phyloP scores from a whole-genome alignment of 2,113 vertebrate species.

The Sinocyclocheilus rhinocerous region DNA sequence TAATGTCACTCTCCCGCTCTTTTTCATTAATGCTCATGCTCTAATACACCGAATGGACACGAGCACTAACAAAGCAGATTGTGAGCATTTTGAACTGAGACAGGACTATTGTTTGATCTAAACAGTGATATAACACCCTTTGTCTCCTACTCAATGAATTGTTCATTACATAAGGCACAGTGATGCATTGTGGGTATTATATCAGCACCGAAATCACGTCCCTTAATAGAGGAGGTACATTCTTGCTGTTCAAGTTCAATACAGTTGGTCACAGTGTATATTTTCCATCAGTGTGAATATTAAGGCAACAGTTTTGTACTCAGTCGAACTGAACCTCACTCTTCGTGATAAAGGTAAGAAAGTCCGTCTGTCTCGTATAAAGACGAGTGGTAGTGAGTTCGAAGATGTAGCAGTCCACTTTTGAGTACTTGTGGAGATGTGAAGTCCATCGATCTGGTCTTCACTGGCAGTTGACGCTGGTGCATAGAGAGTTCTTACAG shows the following conservation, averaged over 20 bases:
- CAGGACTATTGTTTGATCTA: constrained; percentile 18
- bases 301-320: constrained; percentile 26
- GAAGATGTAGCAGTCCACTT: constrained; percentile 24
- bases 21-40: constrained; percentile 18
- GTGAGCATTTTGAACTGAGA: constrained; percentile 12
- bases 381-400: constrained; percentile 39
- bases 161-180: constrained; percentile 55
- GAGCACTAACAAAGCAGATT: constrained; percentile 21
- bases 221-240: constrained; percentile 40
- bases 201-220: constrained; percentile 31
- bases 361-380: not conserved
- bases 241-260: constrained; percentile 31
- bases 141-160: constrained; percentile 30
- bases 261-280: constrained; percentile 3
- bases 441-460: constrained; percentile 19
- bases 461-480: constrained; percentile 46
- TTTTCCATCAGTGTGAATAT: constrained; percentile 43
- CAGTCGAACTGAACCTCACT: constrained; percentile 2
- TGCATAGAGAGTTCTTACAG: constrained; percentile 34
- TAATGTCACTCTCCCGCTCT: constrained; percentile 13
- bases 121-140: constrained; percentile 32
- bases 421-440: constrained; percentile 62
- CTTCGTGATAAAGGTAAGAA: not conserved
- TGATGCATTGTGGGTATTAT: constrained; percentile 45
- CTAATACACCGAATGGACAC: not conserved